Evolutionary conservation across 2,797 vertebrate species (phyloP).

Genomic region (Myripristis murdjan): DNA sequence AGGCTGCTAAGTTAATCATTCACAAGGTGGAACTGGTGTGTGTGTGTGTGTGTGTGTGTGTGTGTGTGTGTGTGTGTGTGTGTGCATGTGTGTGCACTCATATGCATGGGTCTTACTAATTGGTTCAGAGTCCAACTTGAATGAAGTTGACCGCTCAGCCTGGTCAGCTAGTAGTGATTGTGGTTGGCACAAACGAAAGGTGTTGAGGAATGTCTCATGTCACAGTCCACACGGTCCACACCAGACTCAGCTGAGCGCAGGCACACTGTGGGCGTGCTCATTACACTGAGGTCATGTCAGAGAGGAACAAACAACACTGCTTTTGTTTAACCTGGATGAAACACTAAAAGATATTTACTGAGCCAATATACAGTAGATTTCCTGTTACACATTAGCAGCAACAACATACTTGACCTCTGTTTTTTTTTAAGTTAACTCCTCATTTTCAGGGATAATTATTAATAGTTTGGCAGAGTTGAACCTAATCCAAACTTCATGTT

Average conservation of each 20-base stretch:
- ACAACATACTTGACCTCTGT: not conserved
- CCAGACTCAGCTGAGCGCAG: not conserved
- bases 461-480: slow-evolving; percentile 45
- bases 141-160: slow-evolving; percentile 50
- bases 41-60: slow-evolving; percentile 5
- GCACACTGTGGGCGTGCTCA: slow-evolving; percentile 6
- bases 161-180: slow-evolving; percentile 27
- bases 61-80: not conserved
- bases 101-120: slow-evolving; percentile 8
- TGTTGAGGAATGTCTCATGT: not conserved
- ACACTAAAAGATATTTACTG: slow-evolving; percentile 9
- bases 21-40: slow-evolving; percentile 2
- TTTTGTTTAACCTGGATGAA: slow-evolving; percentile 46
- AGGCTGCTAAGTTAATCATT: slow-evolving; percentile 62
- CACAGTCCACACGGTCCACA: not conserved
- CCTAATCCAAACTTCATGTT: slow-evolving; percentile 2
- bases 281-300: slow-evolving; percentile 14
- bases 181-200: slow-evolving; percentile 25
- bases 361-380: slow-evolving; percentile 29
- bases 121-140: slow-evolving; percentile 72
- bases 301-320: not conserved
- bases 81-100: not conserved
- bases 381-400: slow-evolving; percentile 34
- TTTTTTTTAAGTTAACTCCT: slow-evolving; percentile 29
- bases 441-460: slow-evolving; percentile 56